phyloP scores from a whole-genome alignment of 2,888 invertebrate species.

The Lamproptera curius region DNA sequence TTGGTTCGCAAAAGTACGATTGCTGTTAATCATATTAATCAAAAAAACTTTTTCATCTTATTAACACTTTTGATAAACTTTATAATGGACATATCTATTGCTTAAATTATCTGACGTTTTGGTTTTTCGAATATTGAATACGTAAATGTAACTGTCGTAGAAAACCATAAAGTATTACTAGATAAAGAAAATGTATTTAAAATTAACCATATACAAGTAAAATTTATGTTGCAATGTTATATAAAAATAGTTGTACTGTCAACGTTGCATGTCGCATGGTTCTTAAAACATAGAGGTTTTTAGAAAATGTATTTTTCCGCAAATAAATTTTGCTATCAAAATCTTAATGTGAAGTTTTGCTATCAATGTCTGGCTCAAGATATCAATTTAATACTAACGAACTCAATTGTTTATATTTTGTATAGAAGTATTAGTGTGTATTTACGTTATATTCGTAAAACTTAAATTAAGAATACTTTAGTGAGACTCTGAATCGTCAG shows the following conservation, averaged over 20 bases:
- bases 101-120: neutral
- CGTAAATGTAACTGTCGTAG: conserved; percentile 2
- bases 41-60: conserved; percentile 3
- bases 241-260: too few relatives aligned
- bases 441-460: conserved; percentile 44
- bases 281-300: too few relatives aligned
- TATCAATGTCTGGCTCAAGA: conserved; percentile 28
- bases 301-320: too few relatives aligned
- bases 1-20: too few relatives aligned
- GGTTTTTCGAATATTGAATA: neutral
- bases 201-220: neutral
- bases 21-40: conserved; percentile 7
- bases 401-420: conserved; percentile 48
- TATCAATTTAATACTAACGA: conserved; percentile 25
- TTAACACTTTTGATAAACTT: conserved; percentile 7
- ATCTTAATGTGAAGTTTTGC: too few relatives aligned
- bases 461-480: conserved; percentile 30
- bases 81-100: conserved; percentile 17
- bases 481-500: conserved; percentile 42
- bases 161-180: conserved; percentile 56
- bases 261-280: too few relatives aligned
- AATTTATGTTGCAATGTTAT: conserved; percentile 5
- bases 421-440: conserved; percentile 48
- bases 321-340: too few relatives aligned
- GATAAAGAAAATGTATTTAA: conserved; percentile 37